These are phyloP conservation scores for Promerops cafer DNA, from an alignment of 2,113 vertebrate genomes.

Conservation along the genomic window DNA sequence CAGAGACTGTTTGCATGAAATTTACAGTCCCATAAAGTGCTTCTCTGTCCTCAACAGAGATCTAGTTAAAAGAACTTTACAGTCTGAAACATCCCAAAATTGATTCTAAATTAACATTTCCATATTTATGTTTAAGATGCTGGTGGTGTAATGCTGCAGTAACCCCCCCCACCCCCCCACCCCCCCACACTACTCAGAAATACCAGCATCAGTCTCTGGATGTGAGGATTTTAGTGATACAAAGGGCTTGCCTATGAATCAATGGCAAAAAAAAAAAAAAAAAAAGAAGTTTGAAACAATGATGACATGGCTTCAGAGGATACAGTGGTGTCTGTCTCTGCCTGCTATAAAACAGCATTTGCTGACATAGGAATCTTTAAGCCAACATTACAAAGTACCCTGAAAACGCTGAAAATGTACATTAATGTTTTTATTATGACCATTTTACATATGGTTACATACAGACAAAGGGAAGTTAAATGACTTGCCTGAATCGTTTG, in stretches of 20 bases:
- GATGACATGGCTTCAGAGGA: background rate
- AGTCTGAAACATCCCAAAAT: slow-evolving; percentile 75
- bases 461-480: background rate
- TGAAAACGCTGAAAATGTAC: background rate
- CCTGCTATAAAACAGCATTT: background rate
- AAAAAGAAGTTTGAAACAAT: background rate
- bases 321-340: background rate
- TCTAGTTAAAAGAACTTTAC: slow-evolving; percentile 81
- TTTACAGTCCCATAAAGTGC: slow-evolving; percentile 76
- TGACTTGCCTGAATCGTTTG: background rate
- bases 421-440: background rate
- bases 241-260: background rate
- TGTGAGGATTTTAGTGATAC: background rate
- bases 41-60: slow-evolving; percentile 69
- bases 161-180: background rate
- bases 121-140: slow-evolving; percentile 67
- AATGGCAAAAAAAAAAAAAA: background rate
- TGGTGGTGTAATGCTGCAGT: slow-evolving; percentile 37
- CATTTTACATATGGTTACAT: background rate
- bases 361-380: background rate
- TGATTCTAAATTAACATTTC: slow-evolving; percentile 76
- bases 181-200: background rate
- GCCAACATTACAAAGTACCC: background rate
- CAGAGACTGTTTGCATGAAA: slow-evolving; percentile 65
- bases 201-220: background rate